A percentile compares a stretch with the other conserved stretches of the same genome.
Conservation (phyloP, 2,113 vertebrate genomes). For the Cynoglossus semilaevis region DNA sequence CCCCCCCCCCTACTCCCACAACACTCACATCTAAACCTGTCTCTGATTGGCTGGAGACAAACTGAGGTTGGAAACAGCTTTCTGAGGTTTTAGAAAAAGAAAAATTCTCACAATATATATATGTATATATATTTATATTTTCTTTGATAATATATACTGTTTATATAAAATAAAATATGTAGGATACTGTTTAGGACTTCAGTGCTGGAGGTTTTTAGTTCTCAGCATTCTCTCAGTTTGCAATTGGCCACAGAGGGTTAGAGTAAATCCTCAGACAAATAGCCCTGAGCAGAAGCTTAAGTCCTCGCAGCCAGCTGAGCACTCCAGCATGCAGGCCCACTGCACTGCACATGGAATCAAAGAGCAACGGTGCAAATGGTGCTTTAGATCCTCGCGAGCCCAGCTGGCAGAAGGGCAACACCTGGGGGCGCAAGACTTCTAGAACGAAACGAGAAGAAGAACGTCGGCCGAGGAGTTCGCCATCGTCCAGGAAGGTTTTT, state of each 20-base stretch:
- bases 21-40: too few species aligned
- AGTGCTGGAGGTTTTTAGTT: too few species aligned
- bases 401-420: constrained; percentile 54
- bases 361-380: constrained; percentile 65
- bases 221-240: constrained; percentile 2
- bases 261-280: constrained; percentile 34
- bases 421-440: constrained; percentile 51
- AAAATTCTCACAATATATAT: too few species aligned
- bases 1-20: too few species aligned
- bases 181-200: too few species aligned
- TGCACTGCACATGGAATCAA: constrained; percentile 70
- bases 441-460: constrained; percentile 57
- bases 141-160: too few species aligned
- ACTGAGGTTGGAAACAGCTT: too few species aligned
- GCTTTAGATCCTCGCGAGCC: constrained; percentile 60
- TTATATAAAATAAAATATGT: too few species aligned
- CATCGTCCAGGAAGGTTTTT: too few species aligned
- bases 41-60: too few species aligned
- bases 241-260: constrained; percentile 41
- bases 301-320: constrained; percentile 57
- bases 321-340: constrained; percentile 50
- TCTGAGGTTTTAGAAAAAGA: too few species aligned
- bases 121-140: too few species aligned
- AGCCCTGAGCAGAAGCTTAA: constrained; percentile 31
- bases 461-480: constrained; percentile 14